These are phyloP conservation scores for Oncorhynchus tshawytscha DNA, from an alignment of 2,113 vertebrate species.

Conservation along the genomic window DNA sequence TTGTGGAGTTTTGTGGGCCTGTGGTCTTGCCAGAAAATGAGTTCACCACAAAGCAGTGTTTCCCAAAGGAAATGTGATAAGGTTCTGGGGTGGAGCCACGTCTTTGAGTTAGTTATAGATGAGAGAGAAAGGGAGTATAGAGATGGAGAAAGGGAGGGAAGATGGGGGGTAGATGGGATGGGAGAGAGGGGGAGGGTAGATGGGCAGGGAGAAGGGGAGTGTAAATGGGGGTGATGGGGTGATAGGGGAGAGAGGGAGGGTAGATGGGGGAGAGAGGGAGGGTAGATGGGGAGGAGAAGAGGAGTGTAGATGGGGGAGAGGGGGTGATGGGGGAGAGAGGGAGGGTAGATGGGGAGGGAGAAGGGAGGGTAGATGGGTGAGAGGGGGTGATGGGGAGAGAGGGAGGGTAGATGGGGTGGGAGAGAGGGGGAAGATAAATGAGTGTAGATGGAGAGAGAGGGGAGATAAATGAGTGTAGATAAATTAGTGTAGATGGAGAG, in stretches of 20 bases:
- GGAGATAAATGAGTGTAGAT: too few relatives aligned
- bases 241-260: too few relatives aligned
- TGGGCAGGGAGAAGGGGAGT: background rate
- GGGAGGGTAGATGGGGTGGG: too few relatives aligned
- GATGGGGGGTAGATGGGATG: background rate
- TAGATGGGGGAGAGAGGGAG: too few relatives aligned
- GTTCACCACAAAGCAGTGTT: conserved; percentile 50
- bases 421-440: too few relatives aligned
- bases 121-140: conserved; percentile 25
- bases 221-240: too few relatives aligned
- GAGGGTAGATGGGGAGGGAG: background rate
- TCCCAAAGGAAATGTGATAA: conserved; percentile 55
- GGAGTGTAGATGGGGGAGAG: too few relatives aligned
- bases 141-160: conserved; percentile 4
- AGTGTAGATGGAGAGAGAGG: too few relatives aligned
- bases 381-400: too few relatives aligned
- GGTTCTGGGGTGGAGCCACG: conserved; percentile 35
- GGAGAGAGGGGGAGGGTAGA: background rate
- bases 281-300: too few relatives aligned
- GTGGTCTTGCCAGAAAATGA: conserved; percentile 57
- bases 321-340: too few relatives aligned
- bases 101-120: conserved; percentile 32
- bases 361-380: background rate
- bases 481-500: too few relatives aligned
- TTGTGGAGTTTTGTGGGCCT: conserved; percentile 24